Percentiles rank a stretch among this genome's conserved stretches.
phyloP scores from a whole-genome alignment of 2,113 vertebrate genomes.

The Gnathonemus longibarbis region DNA sequence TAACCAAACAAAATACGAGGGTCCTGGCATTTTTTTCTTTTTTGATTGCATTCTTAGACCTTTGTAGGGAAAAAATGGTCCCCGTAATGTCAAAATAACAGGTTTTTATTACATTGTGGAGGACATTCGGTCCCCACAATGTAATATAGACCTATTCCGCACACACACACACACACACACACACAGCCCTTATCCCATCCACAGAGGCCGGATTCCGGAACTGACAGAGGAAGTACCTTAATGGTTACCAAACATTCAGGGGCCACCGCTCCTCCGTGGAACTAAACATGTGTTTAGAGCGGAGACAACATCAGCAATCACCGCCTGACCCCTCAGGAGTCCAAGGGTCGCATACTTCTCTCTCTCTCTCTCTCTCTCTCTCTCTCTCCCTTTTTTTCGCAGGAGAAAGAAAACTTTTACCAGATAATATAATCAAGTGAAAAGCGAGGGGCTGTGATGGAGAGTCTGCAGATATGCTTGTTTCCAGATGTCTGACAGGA shows the following conservation, averaged over 20 bases:
- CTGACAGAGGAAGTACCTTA: constrained; percentile 90
- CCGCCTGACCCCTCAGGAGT: constrained; percentile 86
- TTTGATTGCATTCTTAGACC: too few species aligned
- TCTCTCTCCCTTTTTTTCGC: background rate
- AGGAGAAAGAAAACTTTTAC: constrained; percentile 58
- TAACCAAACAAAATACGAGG: too few species aligned
- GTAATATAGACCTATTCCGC: constrained; percentile 12
- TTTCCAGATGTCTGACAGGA: constrained; percentile 93
- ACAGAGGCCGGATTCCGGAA: constrained; percentile 83
- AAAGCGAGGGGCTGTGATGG: constrained; percentile 77
- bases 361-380: constrained; percentile 45
- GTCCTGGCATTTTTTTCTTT: too few species aligned
- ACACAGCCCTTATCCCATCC: constrained; percentile 48
- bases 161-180: background rate
- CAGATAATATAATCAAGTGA: constrained; percentile 84
- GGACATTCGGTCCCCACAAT: too few species aligned
- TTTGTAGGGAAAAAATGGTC: too few species aligned
- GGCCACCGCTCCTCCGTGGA: constrained; percentile 67
- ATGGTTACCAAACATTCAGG: constrained; percentile 96
- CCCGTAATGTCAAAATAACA: too few species aligned
- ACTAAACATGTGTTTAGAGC: constrained; percentile 84
- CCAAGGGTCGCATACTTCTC: constrained; percentile 55
- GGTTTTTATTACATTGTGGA: too few species aligned
- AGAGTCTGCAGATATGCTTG: constrained; percentile 72
- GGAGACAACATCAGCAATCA: constrained; percentile 85